Conservation (phyloP, 2,113 vertebrate species). For the Poeciliopsis prolifica region DNA sequence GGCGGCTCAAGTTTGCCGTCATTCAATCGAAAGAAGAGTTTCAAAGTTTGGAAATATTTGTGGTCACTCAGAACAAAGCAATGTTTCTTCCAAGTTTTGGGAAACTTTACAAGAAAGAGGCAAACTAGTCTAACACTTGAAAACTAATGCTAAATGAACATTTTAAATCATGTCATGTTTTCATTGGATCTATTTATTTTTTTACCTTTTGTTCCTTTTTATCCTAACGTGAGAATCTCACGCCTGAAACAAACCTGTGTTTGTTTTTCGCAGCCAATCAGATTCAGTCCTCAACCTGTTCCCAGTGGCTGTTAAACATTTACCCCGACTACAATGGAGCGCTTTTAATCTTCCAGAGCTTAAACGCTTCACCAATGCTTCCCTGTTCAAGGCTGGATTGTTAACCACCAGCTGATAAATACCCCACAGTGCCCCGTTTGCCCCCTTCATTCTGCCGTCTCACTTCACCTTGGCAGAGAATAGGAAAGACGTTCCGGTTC, state of each 20-base stretch:
- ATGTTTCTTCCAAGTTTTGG: too few species aligned
- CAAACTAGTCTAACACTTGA: too few species aligned
- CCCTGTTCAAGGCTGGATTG: neutral
- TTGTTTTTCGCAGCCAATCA: neutral
- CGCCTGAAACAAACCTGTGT: neutral
- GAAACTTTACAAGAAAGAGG: too few species aligned
- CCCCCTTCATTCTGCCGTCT: neutral
- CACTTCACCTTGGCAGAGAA: neutral
- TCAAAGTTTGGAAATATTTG: neutral
- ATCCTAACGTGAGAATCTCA: neutral
- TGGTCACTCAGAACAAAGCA: neutral
- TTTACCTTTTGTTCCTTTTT: too few species aligned
- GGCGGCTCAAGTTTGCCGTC: neutral
- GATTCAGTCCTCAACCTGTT: neutral
- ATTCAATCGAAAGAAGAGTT: neutral
- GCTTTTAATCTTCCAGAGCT: conserved; percentile 4
- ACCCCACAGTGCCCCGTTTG: neutral
- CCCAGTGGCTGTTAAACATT: conserved; percentile 36
- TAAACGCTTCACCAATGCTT: conserved; percentile 10
- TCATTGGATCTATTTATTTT: too few species aligned
- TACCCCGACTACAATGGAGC: neutral
- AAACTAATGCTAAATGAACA: too few species aligned
- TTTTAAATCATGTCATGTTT: too few species aligned
- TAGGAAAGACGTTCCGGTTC: neutral
- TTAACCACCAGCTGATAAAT: conserved; percentile 1